Base-by-base conservation (phyloP, 2,888 invertebrate genomes). In the Calameuta filiformis region DNA sequence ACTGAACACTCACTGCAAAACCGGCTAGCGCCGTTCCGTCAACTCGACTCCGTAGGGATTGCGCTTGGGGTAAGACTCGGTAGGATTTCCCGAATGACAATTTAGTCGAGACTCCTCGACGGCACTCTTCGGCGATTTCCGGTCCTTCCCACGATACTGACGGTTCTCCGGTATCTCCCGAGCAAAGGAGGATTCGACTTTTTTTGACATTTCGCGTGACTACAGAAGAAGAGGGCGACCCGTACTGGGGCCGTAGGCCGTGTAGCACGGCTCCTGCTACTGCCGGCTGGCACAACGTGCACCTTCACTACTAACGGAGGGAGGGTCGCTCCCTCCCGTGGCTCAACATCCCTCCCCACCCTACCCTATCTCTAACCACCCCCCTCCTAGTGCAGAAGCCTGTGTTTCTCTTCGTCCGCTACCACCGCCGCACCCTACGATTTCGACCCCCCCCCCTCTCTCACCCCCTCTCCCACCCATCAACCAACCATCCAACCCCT, bases 211-310 rank as follows among this genome's bases (percentile, higher is more conserved):
- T 30, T 71, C 31, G 71, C 31, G 71, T 33, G 71, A 71, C 71
- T 12, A 71, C 30, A 30, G 30, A 23, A 40, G 31, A 30, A 33
- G 71, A 76, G 78, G 75, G 73, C 75, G 76, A 78, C 76, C 78
- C 78, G 76, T 76, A 77, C 75, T 77, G 79, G 82, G 40, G 81
- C 81, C 86, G 85, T 89, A 87, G 89, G 88, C 89, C 89, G 90
- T 86, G 87, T 86, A 87, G 87, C 90, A 88, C 89, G 89, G 89
- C 89, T 86, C 85, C 88, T 86, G 86, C 89, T 90, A 89, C 89
- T 90, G 89, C 89, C 90, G 90, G 90, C 89, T 88, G 88, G 83
- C 87, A 88, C 89, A 90, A 90, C 90, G 90, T 91, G 89, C 87
- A 88, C 87, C 90, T 86, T 85, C 85, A 86, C 89, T 89, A 90